These are phyloP conservation scores for Drosophila lacicola DNA, from an alignment of 2,888 invertebrate genomes.

Conservation along the genomic window DNA sequence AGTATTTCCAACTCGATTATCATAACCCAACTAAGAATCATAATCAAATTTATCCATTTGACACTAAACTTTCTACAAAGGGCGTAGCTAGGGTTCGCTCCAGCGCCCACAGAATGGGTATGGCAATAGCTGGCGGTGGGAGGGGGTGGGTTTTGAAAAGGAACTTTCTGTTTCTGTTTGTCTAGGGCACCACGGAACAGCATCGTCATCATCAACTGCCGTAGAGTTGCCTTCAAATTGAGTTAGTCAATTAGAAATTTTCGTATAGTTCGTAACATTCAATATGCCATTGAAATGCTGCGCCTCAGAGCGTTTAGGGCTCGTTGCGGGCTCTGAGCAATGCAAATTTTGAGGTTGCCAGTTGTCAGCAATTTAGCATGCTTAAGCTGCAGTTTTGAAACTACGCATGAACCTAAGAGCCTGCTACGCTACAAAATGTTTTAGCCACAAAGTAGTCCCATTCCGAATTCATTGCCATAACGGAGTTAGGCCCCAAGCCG, in stretches of 20 bases:
- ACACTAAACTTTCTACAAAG: constrained; percentile 71
- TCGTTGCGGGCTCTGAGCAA: constrained; percentile 27
- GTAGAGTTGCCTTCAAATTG: constrained; percentile 57
- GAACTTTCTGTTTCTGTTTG: constrained; percentile 37
- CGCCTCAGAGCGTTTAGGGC: constrained; percentile 29
- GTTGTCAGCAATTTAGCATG: constrained; percentile 44
- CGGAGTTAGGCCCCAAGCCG: constrained; percentile 28
- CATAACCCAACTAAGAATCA: constrained; percentile 76
- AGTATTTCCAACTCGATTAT: constrained; percentile 79
- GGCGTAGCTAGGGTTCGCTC: not conserved
- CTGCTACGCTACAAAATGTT: constrained; percentile 39
- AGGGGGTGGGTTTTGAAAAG: not conserved
- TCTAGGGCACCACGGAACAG: constrained; percentile 32
- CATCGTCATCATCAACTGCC: constrained; percentile 42
- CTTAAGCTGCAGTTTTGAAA: constrained; percentile 20
- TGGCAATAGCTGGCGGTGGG: not conserved
- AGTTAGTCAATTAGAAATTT: constrained; percentile 79
- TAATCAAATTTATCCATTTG: constrained; percentile 77
- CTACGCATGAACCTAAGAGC: constrained; percentile 24
- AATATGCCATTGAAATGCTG: constrained; percentile 57
- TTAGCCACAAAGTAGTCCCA: constrained; percentile 32
- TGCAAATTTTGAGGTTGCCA: constrained; percentile 56
- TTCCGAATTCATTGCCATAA: constrained; percentile 37
- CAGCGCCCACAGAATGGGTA: not conserved
- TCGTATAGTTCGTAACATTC: constrained; percentile 56